Base-by-base conservation (phyloP, 2,797 vertebrate genomes). In the Pyrrhura leucotis region DNA sequence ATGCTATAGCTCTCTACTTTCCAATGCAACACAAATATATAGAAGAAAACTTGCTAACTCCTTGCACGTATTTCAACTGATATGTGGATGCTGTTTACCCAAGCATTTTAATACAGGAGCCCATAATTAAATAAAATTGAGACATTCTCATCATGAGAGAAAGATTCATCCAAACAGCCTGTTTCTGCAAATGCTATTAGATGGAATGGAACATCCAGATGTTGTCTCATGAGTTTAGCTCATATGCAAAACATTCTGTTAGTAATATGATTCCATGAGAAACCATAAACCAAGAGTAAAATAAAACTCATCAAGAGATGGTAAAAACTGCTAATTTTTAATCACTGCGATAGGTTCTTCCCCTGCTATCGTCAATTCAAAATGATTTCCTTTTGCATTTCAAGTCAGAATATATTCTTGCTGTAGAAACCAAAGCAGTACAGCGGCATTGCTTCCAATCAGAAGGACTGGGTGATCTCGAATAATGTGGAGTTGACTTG, bases 101-200 rank as follows among this genome's bases (percentile, higher is more conserved):
- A 15, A 40, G 4, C 3, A 11, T 33, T 94, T 81, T 75, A 29
- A 47, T 39, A 11, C 2, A 28, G 40, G 16, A 87, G 9, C 6
- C 35, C 33, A 76, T 17, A 5, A 54, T 10, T 25, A n/a, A 82
- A 54, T 63, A 48, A 61, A 87, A 63, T 44, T 4, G 37, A 74
- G 19, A 40, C 18, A 26, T 26, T 78, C 26, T 78, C 14, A 8
- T 51, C 5, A 7, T 10, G 28, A 50, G n/a, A 78, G 19, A 73
- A 21, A 56, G 10, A 47, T 37, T 45, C 35, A 75, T 63, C 35
- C 22, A 20, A 66, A 28, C 10, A 80, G 28, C 23, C n/a, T 28
- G 6, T 68, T 91, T 89, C 93, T 96, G 79, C 18, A 91, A 93
- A 94, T 93, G 62, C 44, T 45, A 22, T 95, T 83, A 92, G 6